Evolutionary conservation across 2,888 invertebrate genomes (phyloP).

Genomic region (Drosophila koepferae): DNA sequence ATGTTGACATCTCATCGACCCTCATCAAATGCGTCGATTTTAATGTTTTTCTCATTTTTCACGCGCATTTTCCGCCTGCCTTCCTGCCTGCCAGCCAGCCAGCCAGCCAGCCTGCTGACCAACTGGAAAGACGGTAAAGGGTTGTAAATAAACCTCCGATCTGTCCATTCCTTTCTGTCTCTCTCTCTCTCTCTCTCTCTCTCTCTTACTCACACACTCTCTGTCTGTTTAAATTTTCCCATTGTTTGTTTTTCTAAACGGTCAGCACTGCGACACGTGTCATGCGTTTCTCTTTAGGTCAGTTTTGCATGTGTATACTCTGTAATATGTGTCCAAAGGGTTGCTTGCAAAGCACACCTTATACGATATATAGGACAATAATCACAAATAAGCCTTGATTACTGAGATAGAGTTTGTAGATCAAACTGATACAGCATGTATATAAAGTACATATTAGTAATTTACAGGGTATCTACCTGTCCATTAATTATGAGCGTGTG

Average conservation of each 20-base stretch:
- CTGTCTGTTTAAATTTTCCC: conserved; percentile 9
- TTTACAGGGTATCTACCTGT: too few relatives aligned
- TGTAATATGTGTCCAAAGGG: background rate
- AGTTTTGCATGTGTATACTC: conserved; percentile 30
- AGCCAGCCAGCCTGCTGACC: conserved; percentile 53
- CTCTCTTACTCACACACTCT: background rate
- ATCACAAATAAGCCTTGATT: background rate
- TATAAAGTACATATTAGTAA: too few relatives aligned
- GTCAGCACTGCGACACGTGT: conserved; percentile 28
- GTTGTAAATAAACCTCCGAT: conserved; percentile 33
- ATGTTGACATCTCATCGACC: conserved; percentile 72
- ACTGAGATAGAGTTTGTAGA: too few relatives aligned
- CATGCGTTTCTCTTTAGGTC: conserved; percentile 60
- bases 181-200: background rate
- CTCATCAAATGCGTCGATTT: conserved; percentile 75
- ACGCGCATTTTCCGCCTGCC: conserved; percentile 61
- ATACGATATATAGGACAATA: background rate
- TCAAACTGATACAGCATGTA: too few relatives aligned
- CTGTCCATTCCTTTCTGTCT: background rate
- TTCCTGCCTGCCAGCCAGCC: conserved; percentile 20
- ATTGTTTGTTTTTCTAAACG: conserved; percentile 32
- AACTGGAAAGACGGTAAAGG: conserved; percentile 49
- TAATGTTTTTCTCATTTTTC: conserved; percentile 68
- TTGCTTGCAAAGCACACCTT: background rate
- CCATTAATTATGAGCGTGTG: too few relatives aligned